Base-by-base conservation (phyloP, 2,113 vertebrate species). In the Otis tarda region DNA sequence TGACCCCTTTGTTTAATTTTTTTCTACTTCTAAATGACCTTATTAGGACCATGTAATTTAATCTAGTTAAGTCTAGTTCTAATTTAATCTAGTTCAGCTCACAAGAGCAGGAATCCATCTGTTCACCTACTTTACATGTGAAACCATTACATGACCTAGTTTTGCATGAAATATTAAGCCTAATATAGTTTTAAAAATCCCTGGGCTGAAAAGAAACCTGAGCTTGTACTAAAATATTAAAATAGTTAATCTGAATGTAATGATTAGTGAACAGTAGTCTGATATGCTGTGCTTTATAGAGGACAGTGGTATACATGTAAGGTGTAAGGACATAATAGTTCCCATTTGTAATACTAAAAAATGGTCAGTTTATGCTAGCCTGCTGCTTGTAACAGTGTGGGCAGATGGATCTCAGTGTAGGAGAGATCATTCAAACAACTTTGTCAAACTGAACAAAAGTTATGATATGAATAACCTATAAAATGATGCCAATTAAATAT, bases 41-140 rank as follows among this genome's bases (percentile, higher is more conserved):
- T 79, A 76, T 75, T 75, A 90, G n/a, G 25, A 64, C 10, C 14
- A 25, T 1, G 5, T 18, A 83, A 87, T 95, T 88, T 94, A 93
- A 91, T 39, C 60, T 63, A 87, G 50, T 56, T 94, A 71, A 68
- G 10, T n/a, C 33, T 52, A 50, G 31, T 53, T 74, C 76, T 83
- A 77, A 94, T 94, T 94, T 89, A 80, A 83, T 80, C 30, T 65
- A 87, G 35, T 69, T 81, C 89, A 91, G 27, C 45, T 83, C 76
- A 77, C 41, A 90, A 87, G 70, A 79, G 64, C 55, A 79, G 55
- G 57, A 85, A 91, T 83, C 94, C 94, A 94, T 95, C 84, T 95
- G 90, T 87, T 95, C 91, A 91, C 86, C 83, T 86, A 79, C 56
- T 94, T 94, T 60, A 76, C 12, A 52, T 23, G 12, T 68, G 60